Conservation (phyloP, 2,113 vertebrate species). For the Anarrhichthys ocellatus region DNA sequence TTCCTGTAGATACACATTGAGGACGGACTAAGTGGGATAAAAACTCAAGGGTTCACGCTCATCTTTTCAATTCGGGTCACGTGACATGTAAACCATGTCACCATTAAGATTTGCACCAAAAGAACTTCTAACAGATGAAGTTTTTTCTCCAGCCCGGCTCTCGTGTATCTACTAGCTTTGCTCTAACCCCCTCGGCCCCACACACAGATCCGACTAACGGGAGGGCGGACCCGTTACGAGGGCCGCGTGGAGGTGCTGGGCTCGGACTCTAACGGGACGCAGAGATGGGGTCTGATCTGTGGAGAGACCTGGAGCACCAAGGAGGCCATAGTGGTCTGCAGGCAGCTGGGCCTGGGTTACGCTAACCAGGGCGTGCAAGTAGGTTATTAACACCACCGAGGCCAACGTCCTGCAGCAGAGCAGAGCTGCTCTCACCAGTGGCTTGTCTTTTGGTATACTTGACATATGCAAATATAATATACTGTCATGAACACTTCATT, state of each 20-base stretch:
- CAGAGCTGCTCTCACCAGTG: neutral
- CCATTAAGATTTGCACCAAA: neutral
- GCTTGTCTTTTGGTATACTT: neutral
- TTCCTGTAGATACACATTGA: slow-evolving; percentile 47
- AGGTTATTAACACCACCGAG: slow-evolving; percentile 78
- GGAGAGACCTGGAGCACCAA: slow-evolving; percentile 92
- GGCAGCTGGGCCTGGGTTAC: slow-evolving; percentile 95
- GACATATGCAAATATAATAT: slow-evolving; percentile 54
- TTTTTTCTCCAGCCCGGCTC: slow-evolving; percentile 8
- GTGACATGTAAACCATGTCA: neutral
- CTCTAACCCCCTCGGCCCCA: slow-evolving; percentile 66
- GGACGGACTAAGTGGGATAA: slow-evolving; percentile 7
- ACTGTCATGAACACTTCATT: slow-evolving; percentile 34
- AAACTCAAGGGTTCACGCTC: slow-evolving; percentile 21
- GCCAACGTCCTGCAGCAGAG: slow-evolving; percentile 19
- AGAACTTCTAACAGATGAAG: neutral
- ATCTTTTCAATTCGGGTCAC: neutral
- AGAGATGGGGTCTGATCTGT: slow-evolving; percentile 93
- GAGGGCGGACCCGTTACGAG: slow-evolving; percentile 91
- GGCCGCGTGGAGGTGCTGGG: slow-evolving; percentile 92
- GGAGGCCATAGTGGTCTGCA: slow-evolving; percentile 93
- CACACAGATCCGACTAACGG: slow-evolving; percentile 91
- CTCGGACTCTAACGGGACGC: slow-evolving; percentile 78
- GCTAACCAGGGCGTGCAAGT: slow-evolving; percentile 94
- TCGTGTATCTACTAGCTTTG: slow-evolving; percentile 43